These are phyloP conservation scores for Trinectes maculatus DNA, from an alignment of 2,113 vertebrate species.

Conservation along the genomic window DNA sequence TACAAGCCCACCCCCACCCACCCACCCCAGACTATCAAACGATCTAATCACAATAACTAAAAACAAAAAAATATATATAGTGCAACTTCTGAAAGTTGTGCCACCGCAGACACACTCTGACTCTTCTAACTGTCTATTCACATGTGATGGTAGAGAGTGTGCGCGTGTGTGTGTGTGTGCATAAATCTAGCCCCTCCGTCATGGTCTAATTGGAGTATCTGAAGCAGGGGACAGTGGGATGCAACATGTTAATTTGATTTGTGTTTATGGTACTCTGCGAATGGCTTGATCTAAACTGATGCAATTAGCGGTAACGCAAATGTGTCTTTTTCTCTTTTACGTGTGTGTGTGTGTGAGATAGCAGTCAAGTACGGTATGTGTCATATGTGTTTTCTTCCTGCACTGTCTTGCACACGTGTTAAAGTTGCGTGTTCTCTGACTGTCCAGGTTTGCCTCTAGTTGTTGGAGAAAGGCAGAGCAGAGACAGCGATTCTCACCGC, in stretches of 20 bases:
- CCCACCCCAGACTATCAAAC: constrained; percentile 43
- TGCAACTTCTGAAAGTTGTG: constrained; percentile 56
- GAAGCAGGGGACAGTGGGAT: constrained; percentile 58
- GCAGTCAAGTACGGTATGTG: constrained; percentile 7
- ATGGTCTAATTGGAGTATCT: constrained; percentile 69
- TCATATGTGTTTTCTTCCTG: constrained; percentile 20
- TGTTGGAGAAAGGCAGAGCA: constrained; percentile 23
- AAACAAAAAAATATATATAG: constrained; percentile 14
- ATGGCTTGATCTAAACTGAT: constrained; percentile 69
- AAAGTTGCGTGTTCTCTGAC: constrained; percentile 25
- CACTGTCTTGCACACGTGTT: constrained; percentile 1
- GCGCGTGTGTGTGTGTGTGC: constrained; percentile 26
- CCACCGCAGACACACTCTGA: constrained; percentile 27
- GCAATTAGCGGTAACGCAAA: constrained; percentile 74
- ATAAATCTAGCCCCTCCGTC: constrained; percentile 46
- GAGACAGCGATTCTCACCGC: neutral
- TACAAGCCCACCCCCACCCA: constrained; percentile 42
- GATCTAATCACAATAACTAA: constrained; percentile 58
- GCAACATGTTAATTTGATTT: constrained; percentile 73
- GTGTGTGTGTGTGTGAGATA: constrained; percentile 6
- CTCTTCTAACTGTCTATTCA: constrained; percentile 10
- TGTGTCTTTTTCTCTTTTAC: constrained; percentile 31
- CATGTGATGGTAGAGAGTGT: constrained; percentile 22
- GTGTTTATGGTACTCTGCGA: constrained; percentile 69
- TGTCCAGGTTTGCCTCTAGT: constrained; percentile 21